Percentiles rank a stretch among this genome's conserved stretches.
These are phyloP conservation scores for Pachycephus smyrnensis DNA, from an alignment of 2,888 invertebrate species.

Conservation along the genomic window DNA sequence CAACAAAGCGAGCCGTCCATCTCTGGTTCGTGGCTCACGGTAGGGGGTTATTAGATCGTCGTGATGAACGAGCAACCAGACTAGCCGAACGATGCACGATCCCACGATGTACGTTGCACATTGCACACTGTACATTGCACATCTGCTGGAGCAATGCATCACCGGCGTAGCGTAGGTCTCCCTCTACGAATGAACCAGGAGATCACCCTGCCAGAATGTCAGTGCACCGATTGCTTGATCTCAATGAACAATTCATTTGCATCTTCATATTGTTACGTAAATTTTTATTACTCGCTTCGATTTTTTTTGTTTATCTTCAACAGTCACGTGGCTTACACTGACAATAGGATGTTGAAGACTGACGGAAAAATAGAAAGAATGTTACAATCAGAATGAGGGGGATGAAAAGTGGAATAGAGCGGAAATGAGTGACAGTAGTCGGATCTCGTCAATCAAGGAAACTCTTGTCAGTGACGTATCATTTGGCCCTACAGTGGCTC, in stretches of 20 bases:
- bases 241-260: background rate
- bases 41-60: constrained; percentile 53
- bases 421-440: background rate
- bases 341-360: background rate
- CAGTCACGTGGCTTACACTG: background rate
- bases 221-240: background rate
- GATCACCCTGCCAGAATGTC: background rate
- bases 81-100: constrained; percentile 39
- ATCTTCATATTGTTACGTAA: background rate
- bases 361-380: background rate
- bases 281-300: background rate
- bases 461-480: background rate
- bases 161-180: constrained; percentile 15
- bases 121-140: constrained; percentile 17
- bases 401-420: background rate
- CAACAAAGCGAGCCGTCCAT: constrained; percentile 53
- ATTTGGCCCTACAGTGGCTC: background rate
- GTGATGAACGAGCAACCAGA: constrained; percentile 52
- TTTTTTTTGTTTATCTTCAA: background rate
- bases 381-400: background rate
- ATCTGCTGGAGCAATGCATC: constrained; percentile 36
- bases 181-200: background rate
- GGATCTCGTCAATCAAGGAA: background rate
- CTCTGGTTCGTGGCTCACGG: constrained; percentile 29
- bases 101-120: constrained; percentile 28